These are phyloP conservation scores for Orgyia antiqua DNA, from an alignment of 2,888 invertebrate species.

Conservation along the genomic window DNA sequence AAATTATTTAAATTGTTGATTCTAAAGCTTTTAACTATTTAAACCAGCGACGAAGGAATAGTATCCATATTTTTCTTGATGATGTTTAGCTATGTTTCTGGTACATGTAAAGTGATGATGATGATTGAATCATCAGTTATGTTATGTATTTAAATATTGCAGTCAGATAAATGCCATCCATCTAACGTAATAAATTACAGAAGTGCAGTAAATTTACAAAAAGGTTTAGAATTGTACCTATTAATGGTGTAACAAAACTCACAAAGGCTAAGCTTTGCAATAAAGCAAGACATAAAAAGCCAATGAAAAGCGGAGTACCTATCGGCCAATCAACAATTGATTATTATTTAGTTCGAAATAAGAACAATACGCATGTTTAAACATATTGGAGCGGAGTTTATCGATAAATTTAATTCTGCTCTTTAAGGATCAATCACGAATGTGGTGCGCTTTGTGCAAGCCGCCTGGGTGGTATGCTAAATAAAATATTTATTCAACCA, in stretches of 20 bases:
- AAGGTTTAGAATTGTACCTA: no score
- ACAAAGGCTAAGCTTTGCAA: background rate
- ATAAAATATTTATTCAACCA: slow-evolving; percentile 71
- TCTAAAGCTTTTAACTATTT: no score
- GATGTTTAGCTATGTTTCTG: no score
- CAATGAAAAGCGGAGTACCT: slow-evolving; percentile 1
- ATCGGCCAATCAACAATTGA: slow-evolving; percentile 25
- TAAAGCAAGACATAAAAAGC: background rate
- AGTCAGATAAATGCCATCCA: no score
- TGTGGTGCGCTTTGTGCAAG: slow-evolving; percentile 48
- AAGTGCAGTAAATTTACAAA: no score
- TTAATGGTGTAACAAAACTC: background rate
- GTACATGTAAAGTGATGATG: slow-evolving; percentile 9
- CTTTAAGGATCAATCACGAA: slow-evolving; percentile 68
- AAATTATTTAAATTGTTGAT: no score
- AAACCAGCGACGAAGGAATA: no score
- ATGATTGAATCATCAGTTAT: background rate
- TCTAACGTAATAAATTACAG: no score
- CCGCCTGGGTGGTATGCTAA: slow-evolving; percentile 68
- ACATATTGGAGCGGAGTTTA: slow-evolving; percentile 18
- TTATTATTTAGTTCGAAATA: slow-evolving; percentile 21
- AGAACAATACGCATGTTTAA: slow-evolving; percentile 13
- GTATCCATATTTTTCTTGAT: no score
- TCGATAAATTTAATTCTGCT: slow-evolving; percentile 48
- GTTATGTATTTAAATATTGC: no score